A percentile compares a stretch with the other conserved stretches of the same genome.
Conservation (phyloP, 2,113 vertebrate genomes). For the Malurus elegans region DNA sequence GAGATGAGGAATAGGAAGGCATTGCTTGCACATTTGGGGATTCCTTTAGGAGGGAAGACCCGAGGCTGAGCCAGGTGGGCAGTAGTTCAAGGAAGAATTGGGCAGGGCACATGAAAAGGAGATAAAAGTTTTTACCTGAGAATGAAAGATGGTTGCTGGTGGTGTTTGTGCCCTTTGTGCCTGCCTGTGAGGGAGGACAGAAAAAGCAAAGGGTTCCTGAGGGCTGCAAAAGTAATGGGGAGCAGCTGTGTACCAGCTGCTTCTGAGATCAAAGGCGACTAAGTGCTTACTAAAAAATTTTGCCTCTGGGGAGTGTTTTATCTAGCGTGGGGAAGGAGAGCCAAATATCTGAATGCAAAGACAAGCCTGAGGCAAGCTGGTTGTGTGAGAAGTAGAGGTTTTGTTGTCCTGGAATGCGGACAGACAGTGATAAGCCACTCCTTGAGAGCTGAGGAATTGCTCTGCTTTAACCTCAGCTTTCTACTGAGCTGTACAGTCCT, state of each 20-base stretch:
- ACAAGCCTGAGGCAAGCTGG: background rate
- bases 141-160: background rate
- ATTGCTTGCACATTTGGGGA: background rate
- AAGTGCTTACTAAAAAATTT: background rate
- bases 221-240: background rate
- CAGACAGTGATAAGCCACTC: background rate
- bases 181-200: background rate
- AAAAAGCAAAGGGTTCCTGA: background rate
- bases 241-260: constrained; percentile 55
- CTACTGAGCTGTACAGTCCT: background rate
- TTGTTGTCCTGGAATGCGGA: background rate
- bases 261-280: constrained; percentile 7
- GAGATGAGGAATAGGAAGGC: background rate
- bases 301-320: constrained; percentile 25
- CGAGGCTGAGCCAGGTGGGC: background rate
- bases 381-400: background rate
- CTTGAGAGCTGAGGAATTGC: background rate
- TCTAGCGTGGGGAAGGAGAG: background rate
- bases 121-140: background rate
- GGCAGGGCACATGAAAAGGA: background rate
- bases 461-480: background rate
- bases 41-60: background rate
- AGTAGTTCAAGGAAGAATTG: background rate
- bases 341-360: background rate
- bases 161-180: background rate